These are phyloP conservation scores for Cavia porcellus DNA, from an alignment of 2,113 vertebrate genomes.

Conservation along the genomic window DNA sequence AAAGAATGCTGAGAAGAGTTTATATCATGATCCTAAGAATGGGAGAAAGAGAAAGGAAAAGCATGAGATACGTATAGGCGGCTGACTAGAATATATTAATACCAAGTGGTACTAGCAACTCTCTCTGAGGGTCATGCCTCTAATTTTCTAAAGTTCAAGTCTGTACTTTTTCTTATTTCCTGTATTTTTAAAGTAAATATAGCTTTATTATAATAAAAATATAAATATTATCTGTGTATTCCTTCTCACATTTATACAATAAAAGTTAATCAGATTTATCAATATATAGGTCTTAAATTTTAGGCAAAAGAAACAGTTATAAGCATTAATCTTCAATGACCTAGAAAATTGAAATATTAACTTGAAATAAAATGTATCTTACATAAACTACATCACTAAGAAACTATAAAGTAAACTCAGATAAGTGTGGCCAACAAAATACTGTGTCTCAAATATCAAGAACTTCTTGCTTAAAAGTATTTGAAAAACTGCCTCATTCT, in stretches of 20 bases:
- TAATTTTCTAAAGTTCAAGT: neutral
- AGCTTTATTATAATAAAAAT: neutral
- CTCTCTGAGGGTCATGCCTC: neutral
- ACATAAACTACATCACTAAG: neutral
- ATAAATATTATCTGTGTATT: neutral
- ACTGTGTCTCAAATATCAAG: neutral
- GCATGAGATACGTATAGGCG: neutral
- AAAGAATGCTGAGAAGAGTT: neutral
- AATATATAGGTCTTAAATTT: neutral
- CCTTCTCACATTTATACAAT: slow-evolving; percentile 29
- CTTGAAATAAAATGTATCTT: neutral
- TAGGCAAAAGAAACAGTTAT: neutral
- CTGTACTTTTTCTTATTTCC: slow-evolving; percentile 25
- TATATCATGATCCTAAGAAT: neutral
- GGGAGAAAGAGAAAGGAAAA: neutral
- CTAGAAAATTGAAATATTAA: slow-evolving; percentile 29
- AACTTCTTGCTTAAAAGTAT: neutral
- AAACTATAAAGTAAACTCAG: neutral
- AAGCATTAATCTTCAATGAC: neutral
- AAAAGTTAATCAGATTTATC: slow-evolving; percentile 21
- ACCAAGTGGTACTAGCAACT: neutral
- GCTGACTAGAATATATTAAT: neutral
- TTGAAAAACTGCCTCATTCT: slow-evolving; percentile 25
- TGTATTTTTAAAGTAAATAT: neutral
- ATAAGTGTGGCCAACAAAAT: neutral